Base-by-base conservation (phyloP, 2,797 vertebrate genomes). In the Sylvilagus floridanus region DNA sequence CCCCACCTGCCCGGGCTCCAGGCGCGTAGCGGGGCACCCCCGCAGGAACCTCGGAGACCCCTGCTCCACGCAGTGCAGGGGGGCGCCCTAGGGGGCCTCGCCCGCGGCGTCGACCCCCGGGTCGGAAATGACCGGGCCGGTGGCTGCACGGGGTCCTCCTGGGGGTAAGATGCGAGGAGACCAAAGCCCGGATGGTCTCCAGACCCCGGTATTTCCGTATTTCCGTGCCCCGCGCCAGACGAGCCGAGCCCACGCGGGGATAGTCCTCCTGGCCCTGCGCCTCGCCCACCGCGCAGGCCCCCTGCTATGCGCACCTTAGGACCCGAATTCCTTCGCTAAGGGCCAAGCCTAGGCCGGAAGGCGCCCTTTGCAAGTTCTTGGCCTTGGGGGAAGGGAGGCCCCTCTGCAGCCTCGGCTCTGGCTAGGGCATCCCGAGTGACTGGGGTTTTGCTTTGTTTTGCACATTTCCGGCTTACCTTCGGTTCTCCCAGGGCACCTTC, bases 401-500 rank as follows among this genome's bases (percentile, higher is more conserved):
- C 42, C 42, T 47, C 54, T 57, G 54, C 54, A 57, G 54, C 54
- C 42, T 37, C 19, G 19, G 13, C 13, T 17, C 62, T 7, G 63
- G 79, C 32, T 2, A 21, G 65, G 13, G 66, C 76, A 63, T 92
- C 69, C 4, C 17, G 75, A 4, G 5, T 2, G 91, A 89, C 84
- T 86, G 37, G 73, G 66, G 65, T 35, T 90, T 84, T 96, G 42
- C 42, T 47, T 95, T 0, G 22, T 88, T 89, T 90, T 89, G 96
- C 90, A 62, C 24, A 90, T 96, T 97, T 90, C 86, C 90, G 97
- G 96, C 91, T 97, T 97, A 96, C 92, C 21, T 24, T 30, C n/a
- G 28, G 30, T 94, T 96, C 92, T 97, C 96, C 94, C 98, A 99
- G 99, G 99, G 99, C 81, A 99, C 99, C 62, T 99, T 99, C 98